These are phyloP conservation scores for Betta splendens DNA, from an alignment of 2,797 vertebrate species.

Conservation along the genomic window DNA sequence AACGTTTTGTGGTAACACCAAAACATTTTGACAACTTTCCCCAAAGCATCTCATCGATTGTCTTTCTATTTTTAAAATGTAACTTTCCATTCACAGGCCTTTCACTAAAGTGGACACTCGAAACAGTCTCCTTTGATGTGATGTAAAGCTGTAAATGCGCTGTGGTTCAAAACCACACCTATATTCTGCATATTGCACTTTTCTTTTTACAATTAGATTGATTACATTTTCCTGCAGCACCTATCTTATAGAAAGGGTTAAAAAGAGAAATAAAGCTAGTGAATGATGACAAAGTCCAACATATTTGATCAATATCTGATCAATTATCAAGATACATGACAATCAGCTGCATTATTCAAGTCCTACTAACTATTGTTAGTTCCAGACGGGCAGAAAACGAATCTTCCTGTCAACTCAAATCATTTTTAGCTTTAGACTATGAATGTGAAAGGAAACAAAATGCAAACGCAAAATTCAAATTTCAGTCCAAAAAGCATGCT, in stretches of 20 bases:
- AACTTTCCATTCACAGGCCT: conserved; percentile 3
- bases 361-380: neutral
- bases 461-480: conserved; percentile 12
- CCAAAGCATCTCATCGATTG: neutral
- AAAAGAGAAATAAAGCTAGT: conserved; percentile 1
- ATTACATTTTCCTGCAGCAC: neutral
- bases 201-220: neutral
- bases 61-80: neutral
- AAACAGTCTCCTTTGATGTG: neutral
- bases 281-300: neutral
- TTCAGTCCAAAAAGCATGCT: conserved; percentile 17
- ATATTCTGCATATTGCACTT: conserved; percentile 10
- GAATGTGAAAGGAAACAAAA: neutral
- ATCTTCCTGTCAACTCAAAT: neutral
- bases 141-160: neutral
- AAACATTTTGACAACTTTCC: conserved; percentile 7
- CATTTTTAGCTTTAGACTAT: conserved; percentile 12
- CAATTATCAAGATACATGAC: conserved; percentile 12
- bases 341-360: neutral
- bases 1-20: neutral
- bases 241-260: neutral
- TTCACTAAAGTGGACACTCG: conserved; percentile 1
- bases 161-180: neutral
- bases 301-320: conserved; percentile 6
- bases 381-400: conserved; percentile 12